Base-by-base conservation (phyloP, 2,113 vertebrate species). In the Procapra przewalskii region DNA sequence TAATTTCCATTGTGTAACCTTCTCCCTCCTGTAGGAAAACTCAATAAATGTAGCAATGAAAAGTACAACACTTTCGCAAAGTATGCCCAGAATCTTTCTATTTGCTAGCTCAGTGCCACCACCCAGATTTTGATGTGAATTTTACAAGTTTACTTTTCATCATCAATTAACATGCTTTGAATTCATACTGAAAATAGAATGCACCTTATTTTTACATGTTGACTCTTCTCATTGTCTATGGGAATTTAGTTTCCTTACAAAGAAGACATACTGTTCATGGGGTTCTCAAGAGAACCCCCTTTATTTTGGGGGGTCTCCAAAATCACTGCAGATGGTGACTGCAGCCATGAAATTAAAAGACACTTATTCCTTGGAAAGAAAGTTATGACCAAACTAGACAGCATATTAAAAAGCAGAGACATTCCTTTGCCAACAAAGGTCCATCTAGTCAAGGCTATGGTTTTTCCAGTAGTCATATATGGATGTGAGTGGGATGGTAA, bases 71-170 rank as follows among this genome's bases (percentile, higher is more conserved):
- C 19, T 84, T 93, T 81, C 25, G 10, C 40, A 95, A 45, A 50
- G 29, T 75, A 3, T 7, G n/a, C 4, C 6, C 71, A 79, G 40
- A 84, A 82, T 6, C 29, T 36, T 96, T 85, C 33, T 79, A 40
- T 52, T 92, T 27, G 15, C 45, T 64, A 67, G 83, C n/a, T 87
- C 8, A 75, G n/a, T 71, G 36, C 16, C n/a, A 50, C 27, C 48
- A 67, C 29, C 6, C 33, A 88, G 33, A 88, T 55, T 57, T 62
- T 93, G 33, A 95, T 55, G 36, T 40, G 3, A 8, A 90, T 60
- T 89, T 91, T 77, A 82, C 91, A 91, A 83, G 29, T 79, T 95
- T 87, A 88, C 43, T 97, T 87, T 89, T 92, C 33, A 79, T 54
- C 33, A n/a, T 8, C 15, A 16, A 90, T 86, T 77, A 96, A 45